Evolutionary conservation across 2,888 invertebrate species (phyloP), one percentile per base, ranked within the genome.

Genomic region (Bombylius discolor): DNA sequence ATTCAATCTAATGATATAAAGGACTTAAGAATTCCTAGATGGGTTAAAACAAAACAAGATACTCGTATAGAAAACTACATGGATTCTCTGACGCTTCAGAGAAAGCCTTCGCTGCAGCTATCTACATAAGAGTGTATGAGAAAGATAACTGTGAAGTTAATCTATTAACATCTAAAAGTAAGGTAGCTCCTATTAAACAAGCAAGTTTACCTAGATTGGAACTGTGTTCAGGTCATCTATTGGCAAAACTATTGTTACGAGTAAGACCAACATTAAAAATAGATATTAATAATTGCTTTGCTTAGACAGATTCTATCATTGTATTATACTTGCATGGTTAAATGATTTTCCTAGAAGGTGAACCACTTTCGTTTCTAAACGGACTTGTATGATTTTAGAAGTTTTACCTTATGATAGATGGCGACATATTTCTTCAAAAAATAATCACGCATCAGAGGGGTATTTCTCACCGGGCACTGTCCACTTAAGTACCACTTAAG

Each of bases 341-440:
- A 49, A 57, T 12, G 58, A 58, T 6, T 54, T 52, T 4, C 54
- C 60, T 9, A 52, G 55, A 12, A 59, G 51, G 5, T 64, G 61
- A 59, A 62, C 63, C 56, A 63, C 63, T 6, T 63, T 61, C 52
- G 59, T 63, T 5, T 59, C 58, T 9, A 62, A 60, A 32, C 57
- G 62, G 4, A 60, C 61, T 14, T 31, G 58, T 32, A 51, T 58
- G 48, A 61, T 62, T 31, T 32, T 58, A 9, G 56, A 61, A 5
- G 47, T 36, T 1, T 44, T 55, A 9, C 32, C 56, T 5, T 23
- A 13, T 6, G 46, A 36, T 4, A 14, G 34, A 33, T 62, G 62
- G 62, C 51, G 51, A 7, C 62, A 62, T 52, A 56, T 62, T 3
- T 44, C 50, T 12, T 55, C 60, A 13, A 47, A 14, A 6, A 31